Evolutionary conservation across 2,888 invertebrate species (phyloP).

Genomic region (Nasonia oneida): DNA sequence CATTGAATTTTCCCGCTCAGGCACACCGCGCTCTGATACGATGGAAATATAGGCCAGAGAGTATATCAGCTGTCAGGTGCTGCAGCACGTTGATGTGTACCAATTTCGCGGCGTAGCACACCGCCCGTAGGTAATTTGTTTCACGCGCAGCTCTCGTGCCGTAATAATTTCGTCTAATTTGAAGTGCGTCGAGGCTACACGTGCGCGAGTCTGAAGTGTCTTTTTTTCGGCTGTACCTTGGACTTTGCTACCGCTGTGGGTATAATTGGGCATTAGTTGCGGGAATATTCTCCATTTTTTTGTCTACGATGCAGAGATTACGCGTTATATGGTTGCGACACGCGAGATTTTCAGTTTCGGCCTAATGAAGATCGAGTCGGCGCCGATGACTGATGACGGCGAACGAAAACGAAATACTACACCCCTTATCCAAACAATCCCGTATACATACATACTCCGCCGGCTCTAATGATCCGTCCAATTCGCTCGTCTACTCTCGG

Average conservation of each 20-base stretch:
- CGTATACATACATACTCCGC: no score
- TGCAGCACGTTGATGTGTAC: neutral
- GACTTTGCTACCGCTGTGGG: neutral
- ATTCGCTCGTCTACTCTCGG: conserved; percentile 4
- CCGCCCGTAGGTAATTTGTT: conserved; percentile 40
- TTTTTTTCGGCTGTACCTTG: conserved; percentile 15
- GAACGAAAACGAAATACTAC: no score
- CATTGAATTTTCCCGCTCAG: neutral
- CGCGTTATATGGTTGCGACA: neutral
- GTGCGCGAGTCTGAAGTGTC: neutral
- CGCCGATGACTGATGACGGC: no score
- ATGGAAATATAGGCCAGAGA: neutral
- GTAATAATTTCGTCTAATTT: conserved; percentile 29
- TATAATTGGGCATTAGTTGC: neutral
- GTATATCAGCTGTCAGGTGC: conserved; percentile 11
- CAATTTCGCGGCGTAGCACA: conserved; percentile 17
- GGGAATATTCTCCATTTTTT: neutral
- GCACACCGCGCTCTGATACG: neutral
- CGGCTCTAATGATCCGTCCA: conserved; percentile 27
- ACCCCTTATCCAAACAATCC: no score
- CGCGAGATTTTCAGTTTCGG: no score
- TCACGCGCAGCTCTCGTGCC: conserved; percentile 3
- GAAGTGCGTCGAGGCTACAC: conserved; percentile 29
- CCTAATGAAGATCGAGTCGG: no score
- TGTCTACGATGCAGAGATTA: neutral